Conservation (phyloP, 1,140 invertebrate genomes). For the Sycobia sp. region DNA sequence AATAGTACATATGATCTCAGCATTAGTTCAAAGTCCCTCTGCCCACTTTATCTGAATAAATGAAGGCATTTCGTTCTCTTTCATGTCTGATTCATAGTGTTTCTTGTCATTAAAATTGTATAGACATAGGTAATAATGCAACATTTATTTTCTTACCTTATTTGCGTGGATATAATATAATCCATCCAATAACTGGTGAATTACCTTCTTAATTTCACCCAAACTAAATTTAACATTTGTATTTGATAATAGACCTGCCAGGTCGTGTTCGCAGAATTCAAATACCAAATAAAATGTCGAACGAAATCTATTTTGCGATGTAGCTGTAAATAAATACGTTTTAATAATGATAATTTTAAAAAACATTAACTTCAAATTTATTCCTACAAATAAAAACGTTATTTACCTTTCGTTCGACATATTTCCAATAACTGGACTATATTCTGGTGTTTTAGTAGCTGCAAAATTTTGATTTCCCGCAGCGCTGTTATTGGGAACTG, state of each 20-base stretch:
- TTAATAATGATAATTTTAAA: not conserved
- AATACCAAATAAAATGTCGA: slow-evolving; percentile 98
- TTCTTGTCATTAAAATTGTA: too few relatives aligned
- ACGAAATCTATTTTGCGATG: slow-evolving; percentile 81
- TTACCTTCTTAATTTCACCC: slow-evolving; percentile 98
- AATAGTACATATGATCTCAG: too few relatives aligned
- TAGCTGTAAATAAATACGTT: slow-evolving; percentile 65
- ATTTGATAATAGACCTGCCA: slow-evolving; percentile 95
- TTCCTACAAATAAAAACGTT: not conserved
- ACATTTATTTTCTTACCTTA: too few relatives aligned
- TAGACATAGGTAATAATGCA: too few relatives aligned
- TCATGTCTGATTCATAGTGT: too few relatives aligned
- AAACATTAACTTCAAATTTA: too few relatives aligned
- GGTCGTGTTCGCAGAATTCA: slow-evolving; percentile 98
- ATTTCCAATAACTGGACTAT: slow-evolving; percentile 97
- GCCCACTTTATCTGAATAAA: too few relatives aligned
- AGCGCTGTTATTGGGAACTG: slow-evolving; percentile 97
- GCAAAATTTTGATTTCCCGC: slow-evolving; percentile 94
- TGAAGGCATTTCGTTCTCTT: too few relatives aligned
- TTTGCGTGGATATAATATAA: too few relatives aligned
- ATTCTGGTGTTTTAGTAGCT: slow-evolving; percentile 94
- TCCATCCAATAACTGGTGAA: too few relatives aligned
- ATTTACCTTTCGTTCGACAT: slow-evolving; percentile 81
- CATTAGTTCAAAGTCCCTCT: too few relatives aligned
- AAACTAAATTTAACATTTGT: slow-evolving; percentile 95